These are phyloP conservation scores for Enteromius unitaeniatus DNA, from an alignment of 2,797 vertebrate genomes.

Conservation along the genomic window DNA sequence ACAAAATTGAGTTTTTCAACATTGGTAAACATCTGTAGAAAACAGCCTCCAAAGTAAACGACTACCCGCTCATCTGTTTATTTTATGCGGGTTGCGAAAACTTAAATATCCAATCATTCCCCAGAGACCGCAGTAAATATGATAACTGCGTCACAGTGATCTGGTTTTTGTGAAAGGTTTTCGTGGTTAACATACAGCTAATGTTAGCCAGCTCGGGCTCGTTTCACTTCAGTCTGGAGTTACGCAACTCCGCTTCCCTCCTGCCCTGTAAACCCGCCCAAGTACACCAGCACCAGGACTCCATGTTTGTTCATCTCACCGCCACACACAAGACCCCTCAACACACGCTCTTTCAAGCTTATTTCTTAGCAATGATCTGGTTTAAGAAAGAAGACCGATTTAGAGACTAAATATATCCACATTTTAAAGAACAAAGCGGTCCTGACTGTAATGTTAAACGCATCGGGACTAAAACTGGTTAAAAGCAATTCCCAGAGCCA, in stretches of 20 bases:
- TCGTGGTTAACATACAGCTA: not conserved
- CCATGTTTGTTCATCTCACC: conserved; percentile 74
- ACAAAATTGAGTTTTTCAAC: not conserved
- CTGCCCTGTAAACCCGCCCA: conserved; percentile 26
- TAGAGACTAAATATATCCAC: not conserved
- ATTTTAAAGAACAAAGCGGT: not conserved
- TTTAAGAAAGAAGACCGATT: not conserved
- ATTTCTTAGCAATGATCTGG: not conserved
- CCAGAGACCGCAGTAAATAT: not conserved
- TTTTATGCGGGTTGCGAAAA: not conserved
- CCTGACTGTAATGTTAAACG: not conserved
- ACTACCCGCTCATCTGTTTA: not conserved
- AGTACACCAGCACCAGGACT: conserved; percentile 66
- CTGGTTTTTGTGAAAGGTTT: not conserved
- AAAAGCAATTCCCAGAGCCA: not conserved
- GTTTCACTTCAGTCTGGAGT: conserved; percentile 5
- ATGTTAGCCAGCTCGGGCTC: not conserved
- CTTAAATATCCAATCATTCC: not conserved
- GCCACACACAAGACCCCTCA: conserved; percentile 14
- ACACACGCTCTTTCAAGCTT: not conserved
- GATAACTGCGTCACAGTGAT: not conserved
- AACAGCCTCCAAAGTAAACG: conserved; percentile 1
- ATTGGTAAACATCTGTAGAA: not conserved
- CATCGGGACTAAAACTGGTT: not conserved
- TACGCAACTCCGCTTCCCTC: conserved; percentile 50